These are phyloP conservation scores for Melanargia galathea DNA, from an alignment of 2,888 invertebrate genomes.

Conservation along the genomic window DNA sequence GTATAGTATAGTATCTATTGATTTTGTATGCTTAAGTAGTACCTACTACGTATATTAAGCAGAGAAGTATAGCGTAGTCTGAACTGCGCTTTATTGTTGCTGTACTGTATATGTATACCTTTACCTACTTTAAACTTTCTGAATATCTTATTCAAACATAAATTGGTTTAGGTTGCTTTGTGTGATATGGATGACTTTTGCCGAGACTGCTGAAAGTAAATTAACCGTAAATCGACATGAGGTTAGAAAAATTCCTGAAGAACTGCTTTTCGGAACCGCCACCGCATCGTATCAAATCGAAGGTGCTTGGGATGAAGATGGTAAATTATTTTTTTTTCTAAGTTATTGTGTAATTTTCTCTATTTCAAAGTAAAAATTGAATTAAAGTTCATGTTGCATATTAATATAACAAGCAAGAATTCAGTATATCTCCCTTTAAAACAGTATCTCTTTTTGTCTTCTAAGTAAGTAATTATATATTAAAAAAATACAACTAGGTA, in stretches of 20 bases:
- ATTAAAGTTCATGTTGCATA: too few species aligned
- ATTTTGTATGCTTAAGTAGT: too few species aligned
- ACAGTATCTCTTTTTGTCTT: not conserved
- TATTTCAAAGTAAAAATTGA: not conserved
- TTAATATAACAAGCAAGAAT: not conserved
- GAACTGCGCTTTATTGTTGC: too few species aligned
- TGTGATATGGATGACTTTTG: constrained; percentile 6
- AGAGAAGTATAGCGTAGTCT: too few species aligned
- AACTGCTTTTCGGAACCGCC: constrained; percentile 57
- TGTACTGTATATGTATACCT: too few species aligned
- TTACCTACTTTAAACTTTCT: too few species aligned
- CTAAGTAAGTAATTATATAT: not conserved
- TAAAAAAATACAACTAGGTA: not conserved
- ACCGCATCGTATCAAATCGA: constrained; percentile 78
- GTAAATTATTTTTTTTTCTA: constrained; percentile 44
- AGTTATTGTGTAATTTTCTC: not conserved
- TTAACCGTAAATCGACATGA: constrained; percentile 1
- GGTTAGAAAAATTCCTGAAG: constrained; percentile 51
- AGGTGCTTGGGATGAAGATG: constrained; percentile 73
- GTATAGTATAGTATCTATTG: too few species aligned
- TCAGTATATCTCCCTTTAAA: not conserved
- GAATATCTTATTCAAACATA: not conserved
- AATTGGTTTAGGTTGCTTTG: constrained; percentile 8
- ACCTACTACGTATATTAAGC: too few species aligned
- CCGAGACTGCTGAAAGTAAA: constrained; percentile 7